Conservation (phyloP, 2,113 vertebrate species). For the Chloropsis hardwickii region DNA sequence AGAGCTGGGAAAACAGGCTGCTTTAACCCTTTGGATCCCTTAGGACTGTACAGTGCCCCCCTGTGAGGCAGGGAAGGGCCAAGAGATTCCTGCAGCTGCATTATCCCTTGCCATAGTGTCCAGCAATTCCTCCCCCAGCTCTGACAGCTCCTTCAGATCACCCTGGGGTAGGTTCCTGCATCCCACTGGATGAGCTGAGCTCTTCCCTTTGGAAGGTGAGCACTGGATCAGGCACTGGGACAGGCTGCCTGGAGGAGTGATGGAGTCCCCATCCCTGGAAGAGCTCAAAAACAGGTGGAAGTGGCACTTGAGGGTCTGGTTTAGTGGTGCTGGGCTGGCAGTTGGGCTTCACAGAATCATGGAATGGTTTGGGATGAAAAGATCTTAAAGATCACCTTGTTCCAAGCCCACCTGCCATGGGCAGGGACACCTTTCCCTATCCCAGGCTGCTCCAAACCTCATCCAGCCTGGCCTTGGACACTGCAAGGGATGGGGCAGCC, state of each 20-base stretch:
- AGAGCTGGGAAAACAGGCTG: background rate
- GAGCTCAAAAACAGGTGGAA: fast-evolving
- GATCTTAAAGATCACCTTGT: no score
- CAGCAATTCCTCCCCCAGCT: background rate
- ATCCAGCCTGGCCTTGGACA: background rate
- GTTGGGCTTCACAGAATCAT: no score
- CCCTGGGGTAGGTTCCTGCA: background rate
- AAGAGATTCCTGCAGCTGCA: background rate
- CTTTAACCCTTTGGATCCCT: no score
- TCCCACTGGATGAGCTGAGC: background rate
- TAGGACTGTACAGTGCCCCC: fast-evolving
- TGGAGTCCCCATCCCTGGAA: background rate
- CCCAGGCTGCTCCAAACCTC: background rate
- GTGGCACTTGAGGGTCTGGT: background rate
- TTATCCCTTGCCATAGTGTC: background rate
- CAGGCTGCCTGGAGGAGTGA: background rate
- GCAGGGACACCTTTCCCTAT: background rate
- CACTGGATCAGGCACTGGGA: background rate
- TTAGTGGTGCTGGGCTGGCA: background rate
- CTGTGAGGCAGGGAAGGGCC: background rate
- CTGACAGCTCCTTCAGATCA: background rate
- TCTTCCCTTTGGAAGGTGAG: background rate
- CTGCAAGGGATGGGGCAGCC: background rate
- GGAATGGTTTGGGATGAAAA: background rate
- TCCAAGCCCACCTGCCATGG: background rate